Conservation (phyloP, 2,888 invertebrate genomes). For the Ernsta delagoae region DNA sequence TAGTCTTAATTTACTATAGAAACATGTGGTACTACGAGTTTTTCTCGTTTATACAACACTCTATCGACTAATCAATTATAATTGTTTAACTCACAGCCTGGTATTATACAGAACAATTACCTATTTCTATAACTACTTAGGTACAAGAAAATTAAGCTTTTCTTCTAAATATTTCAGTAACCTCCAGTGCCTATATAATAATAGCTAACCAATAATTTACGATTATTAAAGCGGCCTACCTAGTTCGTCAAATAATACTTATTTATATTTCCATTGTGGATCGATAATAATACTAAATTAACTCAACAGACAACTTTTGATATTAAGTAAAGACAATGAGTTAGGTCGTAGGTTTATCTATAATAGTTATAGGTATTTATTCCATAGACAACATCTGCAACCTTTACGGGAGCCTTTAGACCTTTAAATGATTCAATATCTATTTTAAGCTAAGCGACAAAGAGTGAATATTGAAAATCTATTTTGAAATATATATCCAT, state of each 20-base stretch:
- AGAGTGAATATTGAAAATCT: not conserved
- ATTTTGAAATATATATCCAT: too few species aligned
- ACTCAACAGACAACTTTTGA: not conserved
- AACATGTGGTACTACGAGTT: conserved; percentile 36
- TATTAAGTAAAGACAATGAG: not conserved
- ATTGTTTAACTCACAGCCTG: not conserved
- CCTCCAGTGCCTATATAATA: too few species aligned
- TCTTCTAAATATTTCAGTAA: not conserved
- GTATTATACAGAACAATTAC: not conserved
- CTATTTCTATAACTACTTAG: too few species aligned
- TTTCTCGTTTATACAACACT: conserved; percentile 32
- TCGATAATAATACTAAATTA: not conserved
- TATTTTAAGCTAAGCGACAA: conserved; percentile 18
- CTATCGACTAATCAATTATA: not conserved
- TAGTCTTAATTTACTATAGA: conserved; percentile 22
- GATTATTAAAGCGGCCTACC: not conserved
- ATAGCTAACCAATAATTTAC: too few species aligned
- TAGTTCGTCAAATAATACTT: not conserved
- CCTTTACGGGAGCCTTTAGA: conserved; percentile 20
- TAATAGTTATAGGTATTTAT: not conserved
- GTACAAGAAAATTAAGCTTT: not conserved
- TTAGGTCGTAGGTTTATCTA: conserved; percentile 6
- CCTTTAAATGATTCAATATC: conserved; percentile 22
- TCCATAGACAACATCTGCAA: conserved; percentile 1
- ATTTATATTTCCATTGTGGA: not conserved